These are phyloP conservation scores for Pangasius krempfi DNA, from an alignment of 2,797 vertebrate genomes.

Conservation along the genomic window DNA sequence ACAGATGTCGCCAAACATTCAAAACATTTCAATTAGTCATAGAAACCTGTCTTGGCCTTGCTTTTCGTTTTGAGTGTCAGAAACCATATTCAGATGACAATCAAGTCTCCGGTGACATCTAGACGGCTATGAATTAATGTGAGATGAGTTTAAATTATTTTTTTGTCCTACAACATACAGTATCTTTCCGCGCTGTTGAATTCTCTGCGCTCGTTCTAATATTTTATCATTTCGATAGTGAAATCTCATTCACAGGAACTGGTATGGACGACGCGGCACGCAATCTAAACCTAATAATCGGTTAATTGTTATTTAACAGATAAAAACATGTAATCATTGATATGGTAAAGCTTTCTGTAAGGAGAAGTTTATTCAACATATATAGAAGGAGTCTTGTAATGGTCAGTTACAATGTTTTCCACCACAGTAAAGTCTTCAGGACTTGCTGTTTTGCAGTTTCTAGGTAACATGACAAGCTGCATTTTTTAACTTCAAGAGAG, in stretches of 20 bases:
- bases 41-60: background rate
- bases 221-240: background rate
- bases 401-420: no score
- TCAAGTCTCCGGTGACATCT: background rate
- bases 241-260: background rate
- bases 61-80: background rate
- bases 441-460: no score
- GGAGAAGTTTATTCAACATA: no score
- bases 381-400: no score
- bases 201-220: background rate
- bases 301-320: no score
- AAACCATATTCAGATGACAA: background rate
- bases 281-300: background rate
- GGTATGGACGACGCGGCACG: background rate
- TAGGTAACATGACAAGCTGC: no score
- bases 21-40: background rate
- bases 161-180: background rate
- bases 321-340: no score
- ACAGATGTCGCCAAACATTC: background rate
- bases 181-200: background rate
- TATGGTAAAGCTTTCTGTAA: no score
- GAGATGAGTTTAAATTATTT: no score
- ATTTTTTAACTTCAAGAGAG: no score
- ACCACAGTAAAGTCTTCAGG: no score
- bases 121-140: background rate